Conservation (phyloP, 2,113 vertebrate species). For the Muntiacus muntjak region DNA sequence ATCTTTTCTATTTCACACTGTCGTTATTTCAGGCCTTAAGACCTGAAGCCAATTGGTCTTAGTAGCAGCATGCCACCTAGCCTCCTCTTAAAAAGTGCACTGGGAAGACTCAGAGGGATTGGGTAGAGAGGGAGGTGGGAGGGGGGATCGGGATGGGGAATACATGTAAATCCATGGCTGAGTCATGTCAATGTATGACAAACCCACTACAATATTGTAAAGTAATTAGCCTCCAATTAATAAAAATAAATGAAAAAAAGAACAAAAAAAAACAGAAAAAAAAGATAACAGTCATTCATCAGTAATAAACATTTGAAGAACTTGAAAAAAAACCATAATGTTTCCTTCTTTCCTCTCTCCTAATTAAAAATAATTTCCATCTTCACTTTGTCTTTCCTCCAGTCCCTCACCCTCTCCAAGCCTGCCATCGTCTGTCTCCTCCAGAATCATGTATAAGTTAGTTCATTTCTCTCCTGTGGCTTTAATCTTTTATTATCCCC, state of each 20-base stretch:
- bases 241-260: too few relatives aligned
- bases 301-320: too few relatives aligned
- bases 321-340: not conserved
- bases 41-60: fast-evolving
- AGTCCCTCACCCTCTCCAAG: not conserved
- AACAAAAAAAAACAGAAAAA: too few relatives aligned
- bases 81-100: not conserved
- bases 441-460: not conserved
- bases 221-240: too few relatives aligned
- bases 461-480: not conserved
- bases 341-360: not conserved
- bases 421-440: not conserved
- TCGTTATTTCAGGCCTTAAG: not conserved
- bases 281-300: too few relatives aligned
- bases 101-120: too few relatives aligned
- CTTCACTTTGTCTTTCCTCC: not conserved
- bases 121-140: too few relatives aligned
- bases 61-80: not conserved
- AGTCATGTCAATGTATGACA: too few relatives aligned
- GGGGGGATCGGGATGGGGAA: too few relatives aligned
- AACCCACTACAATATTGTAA: too few relatives aligned
- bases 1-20: not conserved
- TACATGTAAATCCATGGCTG: too few relatives aligned
- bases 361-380: not conserved
- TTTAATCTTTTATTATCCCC: not conserved